These are phyloP conservation scores for Drosophila parthenogenetica DNA, from an alignment of 2,888 invertebrate species.

Conservation along the genomic window DNA sequence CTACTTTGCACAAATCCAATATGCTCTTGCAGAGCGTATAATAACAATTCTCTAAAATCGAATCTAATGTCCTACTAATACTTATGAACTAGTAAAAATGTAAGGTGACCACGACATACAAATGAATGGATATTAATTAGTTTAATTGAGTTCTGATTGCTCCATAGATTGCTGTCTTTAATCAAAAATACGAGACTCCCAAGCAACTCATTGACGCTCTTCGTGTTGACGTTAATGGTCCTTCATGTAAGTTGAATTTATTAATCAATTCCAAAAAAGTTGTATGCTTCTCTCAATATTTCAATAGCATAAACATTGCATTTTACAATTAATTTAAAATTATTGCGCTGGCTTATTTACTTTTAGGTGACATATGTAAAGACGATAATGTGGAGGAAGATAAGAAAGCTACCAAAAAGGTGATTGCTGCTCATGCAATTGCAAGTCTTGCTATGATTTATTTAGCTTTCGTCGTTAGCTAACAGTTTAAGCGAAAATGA, in stretches of 20 bases:
- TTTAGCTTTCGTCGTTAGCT: neutral
- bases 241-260: constrained; percentile 8
- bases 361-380: constrained; percentile 3
- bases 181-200: constrained; percentile 22
- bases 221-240: neutral
- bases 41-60: too few relatives aligned
- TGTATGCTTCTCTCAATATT: constrained; percentile 11
- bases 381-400: neutral
- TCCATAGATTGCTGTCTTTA: neutral
- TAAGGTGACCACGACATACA: too few relatives aligned
- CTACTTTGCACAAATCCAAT: too few relatives aligned
- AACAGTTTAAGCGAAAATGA: too few relatives aligned
- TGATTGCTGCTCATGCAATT: constrained; percentile 11
- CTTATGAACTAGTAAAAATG: too few relatives aligned
- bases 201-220: neutral
- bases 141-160: neutral
- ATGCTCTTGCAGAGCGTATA: too few relatives aligned
- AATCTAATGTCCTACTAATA: too few relatives aligned
- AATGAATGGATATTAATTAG: too few relatives aligned
- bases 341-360: neutral
- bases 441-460: constrained; percentile 15
- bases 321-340: neutral
- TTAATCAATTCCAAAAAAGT: constrained; percentile 1
- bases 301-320: neutral
- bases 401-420: neutral